Evolutionary conservation across 30 jellyfish, hydroid and myxozoan genomes (phyloP).

Genomic region (Catostylus mosaicus): DNA sequence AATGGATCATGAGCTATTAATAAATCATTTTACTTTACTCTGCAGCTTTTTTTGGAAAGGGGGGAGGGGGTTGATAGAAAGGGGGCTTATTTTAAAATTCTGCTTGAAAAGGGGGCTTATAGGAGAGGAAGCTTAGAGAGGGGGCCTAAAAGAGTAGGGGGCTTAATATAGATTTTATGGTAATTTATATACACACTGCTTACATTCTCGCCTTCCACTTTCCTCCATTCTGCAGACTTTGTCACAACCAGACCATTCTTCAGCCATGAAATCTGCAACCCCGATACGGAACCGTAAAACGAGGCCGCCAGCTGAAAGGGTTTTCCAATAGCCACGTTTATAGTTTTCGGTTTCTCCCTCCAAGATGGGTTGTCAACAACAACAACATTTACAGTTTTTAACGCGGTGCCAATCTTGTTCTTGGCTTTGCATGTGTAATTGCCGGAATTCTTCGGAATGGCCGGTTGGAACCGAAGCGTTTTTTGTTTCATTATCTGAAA

Average conservation of each 20-base stretch:
- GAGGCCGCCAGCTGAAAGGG: conserved; percentile 34
- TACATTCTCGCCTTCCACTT: not conserved
- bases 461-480: conserved; percentile 12
- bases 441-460: conserved; percentile 22
- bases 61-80: too few species aligned
- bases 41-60: too few species aligned
- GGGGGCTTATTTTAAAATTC: too few species aligned
- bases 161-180: too few species aligned
- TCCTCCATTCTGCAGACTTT: not conserved
- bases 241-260: conserved; percentile 6
- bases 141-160: too few species aligned
- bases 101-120: too few species aligned
- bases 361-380: conserved; percentile 63
- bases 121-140: too few species aligned
- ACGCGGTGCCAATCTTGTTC: conserved; percentile 11
- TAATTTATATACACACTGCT: too few species aligned
- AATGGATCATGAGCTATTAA: too few species aligned
- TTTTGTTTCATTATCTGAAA: not conserved
- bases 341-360: conserved; percentile 6
- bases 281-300: conserved; percentile 27
- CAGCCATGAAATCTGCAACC: conserved; percentile 32
- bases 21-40: too few species aligned
- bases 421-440: conserved; percentile 50
- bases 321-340: conserved; percentile 16
- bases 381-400: not conserved